Percentiles rank a stretch among this genome's conserved stretches.
Conservation (phyloP, 2,888 invertebrate species). For the Drosophila testacea region DNA sequence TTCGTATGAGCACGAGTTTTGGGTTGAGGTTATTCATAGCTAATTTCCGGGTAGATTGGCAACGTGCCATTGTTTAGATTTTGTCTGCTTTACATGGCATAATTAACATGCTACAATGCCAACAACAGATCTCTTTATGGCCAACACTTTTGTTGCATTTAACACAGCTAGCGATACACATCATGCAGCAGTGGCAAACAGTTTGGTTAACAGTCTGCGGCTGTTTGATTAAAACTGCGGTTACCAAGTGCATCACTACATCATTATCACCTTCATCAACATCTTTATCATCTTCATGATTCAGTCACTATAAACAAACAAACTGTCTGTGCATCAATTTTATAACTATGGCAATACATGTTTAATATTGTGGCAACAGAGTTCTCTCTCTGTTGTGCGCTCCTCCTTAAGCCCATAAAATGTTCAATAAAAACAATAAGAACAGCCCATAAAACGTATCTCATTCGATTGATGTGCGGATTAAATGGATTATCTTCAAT, state of each 20-base stretch:
- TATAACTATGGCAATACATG: slow-evolving; percentile 17
- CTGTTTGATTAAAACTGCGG: slow-evolving; percentile 39
- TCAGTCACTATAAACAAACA: slow-evolving; percentile 35
- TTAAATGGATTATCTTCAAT: slow-evolving; percentile 46
- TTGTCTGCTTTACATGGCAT: slow-evolving; percentile 53
- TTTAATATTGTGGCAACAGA: slow-evolving; percentile 23
- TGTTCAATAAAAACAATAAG: slow-evolving; percentile 46
- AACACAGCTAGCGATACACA: background rate
- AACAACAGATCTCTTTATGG: slow-evolving; percentile 44
- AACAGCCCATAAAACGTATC: slow-evolving; percentile 46
- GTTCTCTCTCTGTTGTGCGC: background rate
- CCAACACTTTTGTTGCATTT: slow-evolving; percentile 55
- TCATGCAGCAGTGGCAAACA: slow-evolving; percentile 24
- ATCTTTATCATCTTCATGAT: slow-evolving; percentile 6
- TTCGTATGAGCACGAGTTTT: background rate
- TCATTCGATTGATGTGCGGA: slow-evolving; percentile 18
- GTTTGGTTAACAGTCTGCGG: slow-evolving; percentile 32
- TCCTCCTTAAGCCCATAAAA: slow-evolving; percentile 1
- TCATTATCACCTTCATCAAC: slow-evolving; percentile 26
- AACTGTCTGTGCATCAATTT: slow-evolving; percentile 20
- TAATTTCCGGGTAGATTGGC: slow-evolving; percentile 52
- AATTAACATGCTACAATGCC: slow-evolving; percentile 50
- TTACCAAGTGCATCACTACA: slow-evolving; percentile 33
- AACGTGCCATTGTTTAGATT: slow-evolving; percentile 56
- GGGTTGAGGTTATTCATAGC: background rate